These are phyloP conservation scores for Ciconia boyciana DNA, from an alignment of 2,113 vertebrate species.

Conservation along the genomic window DNA sequence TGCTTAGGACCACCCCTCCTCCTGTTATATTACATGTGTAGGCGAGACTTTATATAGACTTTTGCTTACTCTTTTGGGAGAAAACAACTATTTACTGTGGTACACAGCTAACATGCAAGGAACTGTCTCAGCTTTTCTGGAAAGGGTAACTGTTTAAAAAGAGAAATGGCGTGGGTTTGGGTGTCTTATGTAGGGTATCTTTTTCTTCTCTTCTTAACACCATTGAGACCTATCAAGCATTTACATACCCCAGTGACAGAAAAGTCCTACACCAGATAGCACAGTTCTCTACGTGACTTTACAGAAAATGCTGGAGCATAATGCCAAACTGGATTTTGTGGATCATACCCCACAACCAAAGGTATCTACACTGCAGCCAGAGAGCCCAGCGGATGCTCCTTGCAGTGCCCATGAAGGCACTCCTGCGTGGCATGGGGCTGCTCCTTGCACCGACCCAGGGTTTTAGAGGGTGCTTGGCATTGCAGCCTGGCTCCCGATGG, in stretches of 20 bases:
- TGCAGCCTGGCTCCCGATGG: rapidly evolving
- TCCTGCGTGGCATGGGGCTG: not conserved
- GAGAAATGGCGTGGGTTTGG: not conserved
- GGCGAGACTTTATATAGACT: not conserved
- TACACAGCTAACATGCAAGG: not conserved
- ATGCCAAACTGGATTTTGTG: not conserved
- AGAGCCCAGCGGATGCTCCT: not conserved
- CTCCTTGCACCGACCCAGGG: rapidly evolving
- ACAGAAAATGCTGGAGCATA: not conserved
- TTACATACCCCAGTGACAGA: not conserved
- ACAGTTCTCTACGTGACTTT: not conserved
- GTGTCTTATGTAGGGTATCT: not conserved
- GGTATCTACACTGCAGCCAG: not conserved
- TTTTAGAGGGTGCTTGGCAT: not conserved
- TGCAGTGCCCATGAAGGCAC: not conserved
- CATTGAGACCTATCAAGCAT: not conserved
- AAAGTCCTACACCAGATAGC: not conserved
- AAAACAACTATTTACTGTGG: not conserved
- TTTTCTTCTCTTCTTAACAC: not conserved
- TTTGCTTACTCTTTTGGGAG: not conserved
- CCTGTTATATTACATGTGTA: not conserved
- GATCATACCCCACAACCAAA: not conserved
- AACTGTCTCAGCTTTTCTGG: not conserved
- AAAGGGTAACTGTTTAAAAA: not conserved
- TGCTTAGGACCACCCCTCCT: not conserved